Percentiles rank a stretch among this genome's conserved stretches.
These are phyloP conservation scores for Valencia hispanica DNA, from an alignment of 2,797 vertebrate genomes.

Conservation along the genomic window DNA sequence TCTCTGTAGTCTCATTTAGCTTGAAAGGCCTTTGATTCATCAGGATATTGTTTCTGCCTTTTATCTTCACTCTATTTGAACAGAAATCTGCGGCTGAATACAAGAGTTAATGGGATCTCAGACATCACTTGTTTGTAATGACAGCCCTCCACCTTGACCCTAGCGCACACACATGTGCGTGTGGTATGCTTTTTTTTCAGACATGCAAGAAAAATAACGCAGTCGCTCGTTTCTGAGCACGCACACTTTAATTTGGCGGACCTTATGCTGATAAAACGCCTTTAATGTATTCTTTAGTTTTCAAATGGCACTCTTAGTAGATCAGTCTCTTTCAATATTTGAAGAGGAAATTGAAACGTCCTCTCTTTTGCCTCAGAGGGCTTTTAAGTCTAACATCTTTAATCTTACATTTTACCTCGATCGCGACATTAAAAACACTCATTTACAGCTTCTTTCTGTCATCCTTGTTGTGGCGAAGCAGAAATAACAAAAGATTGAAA, in stretches of 20 bases:
- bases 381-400: slow-evolving; percentile 82
- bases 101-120: slow-evolving; percentile 79
- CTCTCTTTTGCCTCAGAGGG: slow-evolving; percentile 62
- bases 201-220: slow-evolving; percentile 41
- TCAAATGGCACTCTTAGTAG: slow-evolving; percentile 68
- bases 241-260: slow-evolving; percentile 47
- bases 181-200: slow-evolving; percentile 43
- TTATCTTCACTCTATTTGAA: slow-evolving; percentile 82
- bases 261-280: slow-evolving; percentile 67
- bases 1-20: slow-evolving; percentile 75
- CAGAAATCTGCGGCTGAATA: slow-evolving; percentile 73
- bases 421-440: slow-evolving; percentile 61
- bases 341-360: slow-evolving; percentile 80
- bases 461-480: slow-evolving; percentile 15
- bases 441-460: slow-evolving; percentile 45
- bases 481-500: slow-evolving; percentile 16
- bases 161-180: slow-evolving; percentile 9
- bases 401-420: slow-evolving; percentile 78
- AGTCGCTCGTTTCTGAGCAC: neutral
- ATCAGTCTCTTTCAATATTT: slow-evolving; percentile 73
- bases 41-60: slow-evolving; percentile 78
- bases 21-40: slow-evolving; percentile 80
- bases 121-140: slow-evolving; percentile 77
- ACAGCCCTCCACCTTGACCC: slow-evolving; percentile 66
- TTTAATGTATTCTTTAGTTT: slow-evolving; percentile 84